Base-by-base conservation (phyloP, 2,888 invertebrate genomes). In the Pachydiplax longipennis region DNA sequence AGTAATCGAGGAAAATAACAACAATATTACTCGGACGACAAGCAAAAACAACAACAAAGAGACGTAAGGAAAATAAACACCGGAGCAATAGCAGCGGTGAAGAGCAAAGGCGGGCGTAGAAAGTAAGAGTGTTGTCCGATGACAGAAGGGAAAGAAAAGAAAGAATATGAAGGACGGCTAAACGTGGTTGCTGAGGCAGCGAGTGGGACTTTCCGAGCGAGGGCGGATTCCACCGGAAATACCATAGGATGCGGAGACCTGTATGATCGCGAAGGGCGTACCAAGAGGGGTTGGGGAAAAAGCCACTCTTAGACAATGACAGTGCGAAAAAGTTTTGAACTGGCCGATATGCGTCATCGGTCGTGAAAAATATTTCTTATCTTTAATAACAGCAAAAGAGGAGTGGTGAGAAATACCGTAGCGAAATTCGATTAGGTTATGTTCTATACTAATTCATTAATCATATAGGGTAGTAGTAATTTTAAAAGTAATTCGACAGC, bases 151-250 rank as follows among this genome's bases (percentile, higher is more conserved):
- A 81, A 40, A 48, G 82, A 82, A 48, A 25, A 13, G 82, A 31
- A 48, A 58, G 58, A 58, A 37, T 1, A 35, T 35, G 87, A 87
- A 58, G 61, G 83, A 35, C 58, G 61, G 87, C 58, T 61, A 87
- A 22, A 87, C 40, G 87, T 61, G 31, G 83, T 31, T 13, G 83
- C 53, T 31, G 53, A 25, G 31, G 53, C 2, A 25, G n/a, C 15
- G 48, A 25, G 83, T 53, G 61, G 87, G 87, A 61, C 35, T 61
- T 87, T 61, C 87, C 87, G 87, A 58, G 35, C 58, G 83, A 37
- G 87, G 87, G 87, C 87, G 83, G 87, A 37, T 1, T 58, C 53
- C 83, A 40, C 87, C 87, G 87, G 87, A 87, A 87, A 87, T 87
- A 53, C 87, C 87, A 87, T 61, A 31, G 83, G 58, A 61, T 35